Conservation (phyloP, 1,140 invertebrate species). For the Drosophila leontia region DNA sequence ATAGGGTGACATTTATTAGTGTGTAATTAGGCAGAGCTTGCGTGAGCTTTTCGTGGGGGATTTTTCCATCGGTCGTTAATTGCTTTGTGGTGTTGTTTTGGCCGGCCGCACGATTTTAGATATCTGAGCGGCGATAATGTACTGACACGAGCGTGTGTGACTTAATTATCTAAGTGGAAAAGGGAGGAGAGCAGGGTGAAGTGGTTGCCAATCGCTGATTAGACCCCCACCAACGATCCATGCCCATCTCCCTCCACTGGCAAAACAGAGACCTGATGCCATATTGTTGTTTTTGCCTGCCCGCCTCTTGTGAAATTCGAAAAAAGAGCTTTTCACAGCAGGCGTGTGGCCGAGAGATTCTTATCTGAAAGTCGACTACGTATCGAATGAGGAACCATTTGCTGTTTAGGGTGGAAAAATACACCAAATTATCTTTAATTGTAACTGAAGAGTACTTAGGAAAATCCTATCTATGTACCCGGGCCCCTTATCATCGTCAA, state of each 20-base stretch:
- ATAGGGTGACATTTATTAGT: constrained; percentile 33
- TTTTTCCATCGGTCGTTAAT: constrained; percentile 66
- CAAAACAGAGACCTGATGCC: constrained; percentile 54
- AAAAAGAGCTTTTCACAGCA: constrained; percentile 59
- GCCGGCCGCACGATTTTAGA: constrained; percentile 47
- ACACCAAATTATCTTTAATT: constrained; percentile 34
- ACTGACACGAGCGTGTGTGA: constrained; percentile 17
- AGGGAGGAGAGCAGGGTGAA: neutral
- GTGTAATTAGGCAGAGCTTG: constrained; percentile 40
- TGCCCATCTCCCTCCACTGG: neutral
- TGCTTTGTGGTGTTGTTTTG: constrained; percentile 63
- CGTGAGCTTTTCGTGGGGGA: constrained; percentile 44
- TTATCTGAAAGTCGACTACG: constrained; percentile 22
- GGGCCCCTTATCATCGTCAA: neutral
- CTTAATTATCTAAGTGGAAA: constrained; percentile 55
- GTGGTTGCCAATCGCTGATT: constrained; percentile 62
- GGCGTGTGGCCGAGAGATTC: neutral
- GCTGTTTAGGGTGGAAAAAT: constrained; percentile 1
- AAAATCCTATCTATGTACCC: neutral
- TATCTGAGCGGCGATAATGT: constrained; percentile 54
- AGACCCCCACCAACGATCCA: constrained; percentile 5
- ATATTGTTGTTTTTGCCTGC: constrained; percentile 52
- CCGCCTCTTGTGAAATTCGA: constrained; percentile 69
- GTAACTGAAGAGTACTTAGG: constrained; percentile 28
- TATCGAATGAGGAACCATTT: constrained; percentile 50